phyloP scores from a whole-genome alignment of 2,888 invertebrate species.

The Tetranychus truncatus region DNA sequence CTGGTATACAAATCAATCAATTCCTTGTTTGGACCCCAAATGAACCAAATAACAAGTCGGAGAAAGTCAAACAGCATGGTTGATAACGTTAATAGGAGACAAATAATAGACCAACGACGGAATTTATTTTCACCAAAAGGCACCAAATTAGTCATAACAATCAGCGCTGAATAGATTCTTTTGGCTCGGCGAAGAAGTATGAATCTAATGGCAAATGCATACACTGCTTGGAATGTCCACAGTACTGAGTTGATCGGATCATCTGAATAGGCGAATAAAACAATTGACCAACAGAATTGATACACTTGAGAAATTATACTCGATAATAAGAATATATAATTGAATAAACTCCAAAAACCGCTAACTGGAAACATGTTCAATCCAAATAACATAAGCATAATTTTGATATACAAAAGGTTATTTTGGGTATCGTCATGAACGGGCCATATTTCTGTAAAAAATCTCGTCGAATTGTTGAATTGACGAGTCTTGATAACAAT shows the following conservation, averaged over 20 bases:
- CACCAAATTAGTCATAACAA: not conserved
- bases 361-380: not conserved
- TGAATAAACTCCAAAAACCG: not conserved
- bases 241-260: not conserved
- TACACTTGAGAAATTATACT: not conserved
- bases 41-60: not conserved
- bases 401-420: not conserved
- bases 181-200: not conserved
- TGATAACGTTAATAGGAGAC: not conserved
- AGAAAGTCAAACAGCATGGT: not conserved
- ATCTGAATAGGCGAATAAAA: not conserved
- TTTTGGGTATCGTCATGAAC: not conserved
- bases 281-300: not conserved
- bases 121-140: not conserved
- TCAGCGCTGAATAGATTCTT: not conserved
- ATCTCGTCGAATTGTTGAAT: not conserved
- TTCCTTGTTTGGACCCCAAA: not conserved
- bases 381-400: not conserved
- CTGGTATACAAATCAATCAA: not conserved
- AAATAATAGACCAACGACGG: not conserved
- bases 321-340: not conserved
- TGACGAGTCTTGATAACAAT: not conserved
- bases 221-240: slow-evolving; percentile 4
- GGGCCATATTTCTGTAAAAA: not conserved
- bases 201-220: not conserved